phyloP scores from a whole-genome alignment of 2,888 invertebrate species.

The Cosmorhoe ocellata region DNA sequence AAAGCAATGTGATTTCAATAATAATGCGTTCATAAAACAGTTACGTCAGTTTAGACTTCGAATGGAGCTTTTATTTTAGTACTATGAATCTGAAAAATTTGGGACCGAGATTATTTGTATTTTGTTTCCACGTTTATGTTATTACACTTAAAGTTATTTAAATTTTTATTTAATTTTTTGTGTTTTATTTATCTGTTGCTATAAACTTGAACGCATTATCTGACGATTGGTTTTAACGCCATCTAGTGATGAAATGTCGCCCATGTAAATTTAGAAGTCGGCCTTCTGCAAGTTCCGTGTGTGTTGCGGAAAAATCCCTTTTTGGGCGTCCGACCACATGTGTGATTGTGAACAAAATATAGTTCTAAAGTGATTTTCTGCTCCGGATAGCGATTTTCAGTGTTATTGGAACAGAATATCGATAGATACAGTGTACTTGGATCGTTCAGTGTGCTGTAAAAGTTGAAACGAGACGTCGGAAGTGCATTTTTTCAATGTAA shows the following conservation, averaged over 20 bases:
- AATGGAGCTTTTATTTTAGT: too few species aligned
- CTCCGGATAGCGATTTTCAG: conserved; percentile 55
- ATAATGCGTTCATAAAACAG: too few species aligned
- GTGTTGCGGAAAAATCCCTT: conserved; percentile 85
- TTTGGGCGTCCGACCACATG: conserved; percentile 87
- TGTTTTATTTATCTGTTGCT: not conserved
- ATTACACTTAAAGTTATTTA: too few species aligned
- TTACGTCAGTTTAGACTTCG: too few species aligned
- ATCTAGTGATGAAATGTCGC: conserved; percentile 68
- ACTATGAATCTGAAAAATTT: too few species aligned
- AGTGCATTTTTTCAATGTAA: conserved; percentile 81
- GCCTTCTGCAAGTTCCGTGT: conserved; percentile 81
- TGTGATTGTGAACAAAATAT: conserved; percentile 82
- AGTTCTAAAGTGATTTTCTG: conserved; percentile 74
- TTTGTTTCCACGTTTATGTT: too few species aligned
- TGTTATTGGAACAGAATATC: conserved; percentile 58
- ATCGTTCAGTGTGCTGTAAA: conserved; percentile 64
- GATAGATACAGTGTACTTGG: conserved; percentile 61
- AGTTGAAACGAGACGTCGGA: conserved; percentile 71
- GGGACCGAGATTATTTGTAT: too few species aligned
- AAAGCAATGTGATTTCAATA: too few species aligned
- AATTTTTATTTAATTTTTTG: conserved; percentile 34
- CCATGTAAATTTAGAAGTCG: conserved; percentile 79
- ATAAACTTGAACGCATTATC: conserved; percentile 49
- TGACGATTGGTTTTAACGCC: conserved; percentile 56